Conservation (phyloP, 2,113 vertebrate genomes). For the Dasyurus viverrinus region DNA sequence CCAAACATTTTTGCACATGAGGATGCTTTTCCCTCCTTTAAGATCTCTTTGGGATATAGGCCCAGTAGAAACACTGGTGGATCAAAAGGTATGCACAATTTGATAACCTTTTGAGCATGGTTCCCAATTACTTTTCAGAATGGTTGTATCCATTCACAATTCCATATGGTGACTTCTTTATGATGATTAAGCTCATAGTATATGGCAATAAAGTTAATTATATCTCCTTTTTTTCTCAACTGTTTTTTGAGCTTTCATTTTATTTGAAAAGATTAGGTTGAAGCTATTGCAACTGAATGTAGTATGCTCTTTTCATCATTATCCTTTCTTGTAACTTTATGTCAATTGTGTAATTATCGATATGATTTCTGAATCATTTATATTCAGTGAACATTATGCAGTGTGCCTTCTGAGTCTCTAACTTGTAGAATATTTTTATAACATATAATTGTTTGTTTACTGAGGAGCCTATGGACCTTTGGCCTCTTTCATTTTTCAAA, state of each 20-base stretch:
- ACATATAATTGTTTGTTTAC: neutral
- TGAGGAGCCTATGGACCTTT: neutral
- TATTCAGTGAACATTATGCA: neutral
- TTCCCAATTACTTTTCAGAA: too few species aligned
- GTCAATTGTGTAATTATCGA: neutral
- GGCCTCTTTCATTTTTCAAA: neutral
- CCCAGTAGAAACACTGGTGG: too few species aligned
- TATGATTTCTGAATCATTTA: neutral
- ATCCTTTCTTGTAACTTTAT: neutral
- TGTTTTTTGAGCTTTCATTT: neutral
- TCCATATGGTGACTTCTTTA: neutral
- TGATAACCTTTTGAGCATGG: too few species aligned
- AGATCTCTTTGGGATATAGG: too few species aligned
- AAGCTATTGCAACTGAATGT: neutral
- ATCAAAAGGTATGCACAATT: too few species aligned
- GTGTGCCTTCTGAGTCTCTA: neutral
- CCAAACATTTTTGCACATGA: too few species aligned
- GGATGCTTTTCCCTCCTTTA: too few species aligned
- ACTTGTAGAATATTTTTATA: neutral
- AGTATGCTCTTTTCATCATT: neutral
- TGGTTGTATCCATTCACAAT: too few species aligned
- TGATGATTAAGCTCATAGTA: neutral
- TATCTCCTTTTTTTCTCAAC: neutral
- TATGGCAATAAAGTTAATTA: neutral
- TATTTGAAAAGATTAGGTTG: neutral